Conservation (phyloP, 2,797 vertebrate genomes). For the Podarcis lilfordi region DNA sequence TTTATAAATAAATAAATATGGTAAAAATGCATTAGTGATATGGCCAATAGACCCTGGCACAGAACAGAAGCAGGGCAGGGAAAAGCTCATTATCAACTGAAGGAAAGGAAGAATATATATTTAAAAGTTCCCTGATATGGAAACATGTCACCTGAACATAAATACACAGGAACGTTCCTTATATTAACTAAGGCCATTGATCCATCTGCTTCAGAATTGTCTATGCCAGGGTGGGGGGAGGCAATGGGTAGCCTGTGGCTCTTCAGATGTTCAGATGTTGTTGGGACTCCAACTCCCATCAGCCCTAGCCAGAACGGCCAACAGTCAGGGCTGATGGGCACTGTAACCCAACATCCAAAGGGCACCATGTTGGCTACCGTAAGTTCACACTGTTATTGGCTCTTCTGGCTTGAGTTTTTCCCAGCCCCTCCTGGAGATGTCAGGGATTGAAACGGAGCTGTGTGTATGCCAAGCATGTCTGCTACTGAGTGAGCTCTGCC, state of each 20-base stretch:
- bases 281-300: too few relatives aligned
- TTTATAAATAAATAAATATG: too few relatives aligned
- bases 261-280: too few relatives aligned
- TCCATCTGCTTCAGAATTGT: not conserved
- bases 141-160: not conserved
- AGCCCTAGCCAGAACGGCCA: too few relatives aligned
- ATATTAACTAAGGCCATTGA: not conserved
- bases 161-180: not conserved
- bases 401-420: not conserved
- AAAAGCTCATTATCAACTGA: not conserved
- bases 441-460: not conserved
- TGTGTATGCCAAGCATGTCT: not conserved
- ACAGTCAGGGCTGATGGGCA: too few relatives aligned
- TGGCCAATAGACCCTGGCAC: too few relatives aligned
- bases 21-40: too few relatives aligned
- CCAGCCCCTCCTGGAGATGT: not conserved
- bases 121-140: not conserved
- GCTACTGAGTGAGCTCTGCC: not conserved
- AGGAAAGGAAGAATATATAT: not conserved
- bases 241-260: too few relatives aligned
- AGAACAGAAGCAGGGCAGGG: not conserved
- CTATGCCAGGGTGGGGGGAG: too few relatives aligned
- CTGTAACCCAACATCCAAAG: too few relatives aligned
- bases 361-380: too few relatives aligned
- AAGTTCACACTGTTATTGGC: too few relatives aligned